Evolutionary conservation across 2,113 vertebrate species (phyloP), one percentile per base, ranked within the genome.

Genomic region (Stegostoma tigrinum): DNA sequence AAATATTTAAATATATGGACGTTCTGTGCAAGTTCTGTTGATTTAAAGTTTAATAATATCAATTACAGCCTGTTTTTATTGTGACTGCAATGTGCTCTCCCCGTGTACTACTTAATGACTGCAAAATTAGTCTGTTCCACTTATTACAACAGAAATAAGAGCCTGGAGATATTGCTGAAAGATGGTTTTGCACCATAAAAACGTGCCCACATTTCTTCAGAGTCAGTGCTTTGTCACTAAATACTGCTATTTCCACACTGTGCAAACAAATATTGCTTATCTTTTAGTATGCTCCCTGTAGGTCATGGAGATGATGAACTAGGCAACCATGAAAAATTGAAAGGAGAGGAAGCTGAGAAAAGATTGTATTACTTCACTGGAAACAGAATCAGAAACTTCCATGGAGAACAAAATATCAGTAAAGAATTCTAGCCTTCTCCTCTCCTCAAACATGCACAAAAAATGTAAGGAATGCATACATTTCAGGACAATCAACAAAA

Each of bases 71-170:
- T n/a, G 30, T 66, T 64, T 61, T n/a, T 70, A 10, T n/a, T 70
- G 23, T 34, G 27, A 0, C 21, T 48, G 66, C 93, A 70, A 67
- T 48, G 64, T 67, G 34, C 48, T 45, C 66, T 67, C 14, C 38
- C 70, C 38, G 45, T 10, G 38, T 94, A 12, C 66, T 45, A 42
- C 1, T 48, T 94, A 94, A 94, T 70, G 10, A 67, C 64, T 45
- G 48, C 66, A 94, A 66, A 94, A 72, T 94, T 94, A 94, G 93
- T 10, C 42, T 70, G 42, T 38, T 68, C 38, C 38, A 70, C 42
- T 70, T 68, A 94, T 94, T 66, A 70, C 66, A 70, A 70, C 38
- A 70, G 67, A 70, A 90, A 94, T 94, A 68, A 30, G 66, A 38
- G 66, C 93, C 93, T 94, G 66, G 48, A 70, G 66, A 48, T 23